A percentile compares a stretch with the other conserved stretches of the same genome.
These are phyloP conservation scores for Toxotes chatareus DNA, from an alignment of 2,113 vertebrate genomes.

Conservation along the genomic window DNA sequence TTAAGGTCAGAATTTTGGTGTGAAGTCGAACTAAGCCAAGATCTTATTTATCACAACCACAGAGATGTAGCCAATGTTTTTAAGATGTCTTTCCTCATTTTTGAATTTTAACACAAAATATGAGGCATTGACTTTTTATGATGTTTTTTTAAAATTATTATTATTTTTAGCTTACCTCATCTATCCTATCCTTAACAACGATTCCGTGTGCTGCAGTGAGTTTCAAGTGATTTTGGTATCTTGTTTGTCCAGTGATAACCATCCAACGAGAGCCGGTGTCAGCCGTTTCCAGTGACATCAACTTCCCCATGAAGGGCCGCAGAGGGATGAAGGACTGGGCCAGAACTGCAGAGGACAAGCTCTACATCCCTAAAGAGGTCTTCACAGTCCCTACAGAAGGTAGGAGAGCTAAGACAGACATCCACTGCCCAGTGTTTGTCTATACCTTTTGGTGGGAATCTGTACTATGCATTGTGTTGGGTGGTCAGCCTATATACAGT, in stretches of 20 bases:
- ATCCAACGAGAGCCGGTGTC: slow-evolving; percentile 97
- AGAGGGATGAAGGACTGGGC: slow-evolving; percentile 99
- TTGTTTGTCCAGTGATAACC: slow-evolving; percentile 89
- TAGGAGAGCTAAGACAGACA: slow-evolving; percentile 56
- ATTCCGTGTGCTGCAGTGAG: slow-evolving; percentile 17
- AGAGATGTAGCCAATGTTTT: background rate
- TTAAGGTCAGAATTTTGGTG: background rate
- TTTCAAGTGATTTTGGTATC: slow-evolving; percentile 26
- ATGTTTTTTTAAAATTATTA: too few species aligned
- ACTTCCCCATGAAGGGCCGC: slow-evolving; percentile 97
- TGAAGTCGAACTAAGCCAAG: background rate
- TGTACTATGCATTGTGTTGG: background rate
- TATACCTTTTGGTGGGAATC: background rate
- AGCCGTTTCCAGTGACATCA: slow-evolving; percentile 97
- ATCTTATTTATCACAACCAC: background rate
- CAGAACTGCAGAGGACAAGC: slow-evolving; percentile 95
- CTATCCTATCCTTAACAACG: background rate
- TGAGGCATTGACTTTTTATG: too few species aligned
- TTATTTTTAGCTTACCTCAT: background rate
- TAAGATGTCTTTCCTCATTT: background rate
- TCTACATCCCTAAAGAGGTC: slow-evolving; percentile 97
- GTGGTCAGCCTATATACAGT: background rate
- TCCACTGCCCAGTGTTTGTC: background rate
- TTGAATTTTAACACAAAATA: background rate
- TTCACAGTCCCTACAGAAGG: slow-evolving; percentile 90